phyloP scores from a whole-genome alignment of 1,140 invertebrate genomes.

The Achroia grisella region DNA sequence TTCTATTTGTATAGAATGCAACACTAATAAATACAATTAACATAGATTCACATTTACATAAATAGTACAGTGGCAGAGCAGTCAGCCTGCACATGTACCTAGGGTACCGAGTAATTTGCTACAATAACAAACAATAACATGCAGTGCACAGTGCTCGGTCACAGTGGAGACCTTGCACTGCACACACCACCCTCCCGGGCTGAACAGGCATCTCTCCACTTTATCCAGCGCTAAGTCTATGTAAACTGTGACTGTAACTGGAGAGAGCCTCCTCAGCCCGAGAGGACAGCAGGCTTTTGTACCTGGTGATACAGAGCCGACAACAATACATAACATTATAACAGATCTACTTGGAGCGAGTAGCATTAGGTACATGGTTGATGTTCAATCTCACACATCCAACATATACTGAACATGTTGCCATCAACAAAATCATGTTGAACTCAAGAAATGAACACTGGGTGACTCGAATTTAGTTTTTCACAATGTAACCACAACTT shows the following conservation, averaged over 20 bases:
- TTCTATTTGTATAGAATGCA: slow-evolving; percentile 49
- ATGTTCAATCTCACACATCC: slow-evolving; percentile 42
- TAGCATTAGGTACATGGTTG: slow-evolving; percentile 54
- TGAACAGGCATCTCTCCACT: slow-evolving; percentile 9
- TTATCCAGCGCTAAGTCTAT: slow-evolving; percentile 11
- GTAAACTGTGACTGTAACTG: slow-evolving; percentile 9
- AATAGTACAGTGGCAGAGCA: slow-evolving; percentile 18
- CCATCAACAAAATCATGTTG: slow-evolving; percentile 41
- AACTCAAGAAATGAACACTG: slow-evolving; percentile 52
- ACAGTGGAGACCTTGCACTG: slow-evolving; percentile 17
- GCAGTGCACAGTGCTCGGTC: slow-evolving; percentile 25
- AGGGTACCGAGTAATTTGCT: slow-evolving; percentile 36
- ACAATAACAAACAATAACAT: slow-evolving; percentile 64
- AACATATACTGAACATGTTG: slow-evolving; percentile 43
- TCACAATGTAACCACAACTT: slow-evolving; percentile 28
- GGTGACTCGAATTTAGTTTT: slow-evolving; percentile 49
- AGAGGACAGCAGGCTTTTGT: slow-evolving; percentile 21
- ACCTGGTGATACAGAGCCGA: slow-evolving; percentile 40
- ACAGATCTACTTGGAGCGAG: slow-evolving; percentile 59
- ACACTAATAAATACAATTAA: slow-evolving; percentile 62
- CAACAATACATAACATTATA: slow-evolving; percentile 50
- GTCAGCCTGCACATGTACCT: slow-evolving; percentile 14
- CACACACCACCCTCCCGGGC: slow-evolving; percentile 16
- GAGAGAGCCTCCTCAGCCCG: slow-evolving; percentile 12
- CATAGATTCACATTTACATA: slow-evolving; percentile 51